Conservation (phyloP, 2,888 invertebrate species). For the Scaptomyza tumidula region DNA sequence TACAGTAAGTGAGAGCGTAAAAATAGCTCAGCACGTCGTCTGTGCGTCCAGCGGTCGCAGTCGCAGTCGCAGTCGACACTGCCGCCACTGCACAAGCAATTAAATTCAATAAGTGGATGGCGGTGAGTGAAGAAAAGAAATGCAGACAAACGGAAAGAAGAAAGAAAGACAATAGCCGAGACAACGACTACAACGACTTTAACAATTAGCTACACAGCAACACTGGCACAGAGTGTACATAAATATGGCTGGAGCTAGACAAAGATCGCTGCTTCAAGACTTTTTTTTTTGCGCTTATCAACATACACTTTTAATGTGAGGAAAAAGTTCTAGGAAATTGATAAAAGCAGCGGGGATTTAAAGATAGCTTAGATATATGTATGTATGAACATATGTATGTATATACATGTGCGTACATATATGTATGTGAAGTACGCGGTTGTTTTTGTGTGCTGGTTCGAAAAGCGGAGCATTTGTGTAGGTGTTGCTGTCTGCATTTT, state of each 20-base stretch:
- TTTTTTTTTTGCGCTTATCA: conserved; percentile 62
- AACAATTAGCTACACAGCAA: conserved; percentile 35
- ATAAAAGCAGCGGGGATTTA: conserved; percentile 59
- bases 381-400: conserved; percentile 1
- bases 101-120: conserved; percentile 75
- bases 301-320: conserved; percentile 43
- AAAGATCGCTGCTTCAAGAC: conserved; percentile 28
- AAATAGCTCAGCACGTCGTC: conserved; percentile 64
- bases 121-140: conserved; percentile 59
- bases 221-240: conserved; percentile 21
- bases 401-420: conserved; percentile 3
- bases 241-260: conserved; percentile 9
- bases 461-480: conserved; percentile 35
- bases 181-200: conserved; percentile 24
- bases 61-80: conserved; percentile 16
- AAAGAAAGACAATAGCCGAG: conserved; percentile 53
- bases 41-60: conserved; percentile 16
- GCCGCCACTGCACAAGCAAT: conserved; percentile 65
- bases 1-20: conserved; percentile 63
- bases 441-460: conserved; percentile 28
- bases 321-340: conserved; percentile 61
- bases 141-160: conserved; percentile 53
- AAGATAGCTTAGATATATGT: conserved; percentile 27
- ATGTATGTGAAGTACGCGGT: conserved; percentile 13
- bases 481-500: conserved; percentile 37